Conservation (phyloP, 2,797 vertebrate genomes). For the Sebastes matsubarae region DNA sequence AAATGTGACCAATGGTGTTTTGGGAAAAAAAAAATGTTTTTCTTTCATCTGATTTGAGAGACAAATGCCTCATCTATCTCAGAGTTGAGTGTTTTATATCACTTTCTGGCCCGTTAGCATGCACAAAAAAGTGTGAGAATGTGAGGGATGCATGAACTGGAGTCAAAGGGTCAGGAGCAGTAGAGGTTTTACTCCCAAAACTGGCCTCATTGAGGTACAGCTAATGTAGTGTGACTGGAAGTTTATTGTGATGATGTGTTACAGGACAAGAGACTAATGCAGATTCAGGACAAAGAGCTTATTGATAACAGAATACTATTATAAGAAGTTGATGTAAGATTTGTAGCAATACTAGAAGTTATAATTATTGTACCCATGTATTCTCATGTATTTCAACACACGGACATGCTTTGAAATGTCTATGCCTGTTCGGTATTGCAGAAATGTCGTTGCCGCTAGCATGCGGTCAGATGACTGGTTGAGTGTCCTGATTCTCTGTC, state of each 20-base stretch:
- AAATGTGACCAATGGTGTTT: neutral
- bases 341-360: neutral
- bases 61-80: conserved; percentile 33
- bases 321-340: neutral
- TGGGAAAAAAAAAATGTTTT: neutral
- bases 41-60: conserved; percentile 35
- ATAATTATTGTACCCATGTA: neutral
- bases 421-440: neutral
- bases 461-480: conserved; percentile 14
- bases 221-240: conserved; percentile 68
- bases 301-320: conserved; percentile 43
- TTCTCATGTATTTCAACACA: neutral
- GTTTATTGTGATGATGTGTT: conserved; percentile 75
- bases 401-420: neutral
- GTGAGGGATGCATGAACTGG: conserved; percentile 44
- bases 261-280: conserved; percentile 48
- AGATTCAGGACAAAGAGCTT: conserved; percentile 45
- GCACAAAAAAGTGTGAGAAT: conserved; percentile 34
- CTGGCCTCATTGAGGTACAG: conserved; percentile 43
- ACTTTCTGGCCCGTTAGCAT: conserved; percentile 35
- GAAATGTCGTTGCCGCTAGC: neutral
- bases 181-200: conserved; percentile 53
- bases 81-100: conserved; percentile 17
- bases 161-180: conserved; percentile 54
- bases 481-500: conserved; percentile 20